phyloP scores from a whole-genome alignment of 2,888 invertebrate genomes.

The Drosophila lutescens region DNA sequence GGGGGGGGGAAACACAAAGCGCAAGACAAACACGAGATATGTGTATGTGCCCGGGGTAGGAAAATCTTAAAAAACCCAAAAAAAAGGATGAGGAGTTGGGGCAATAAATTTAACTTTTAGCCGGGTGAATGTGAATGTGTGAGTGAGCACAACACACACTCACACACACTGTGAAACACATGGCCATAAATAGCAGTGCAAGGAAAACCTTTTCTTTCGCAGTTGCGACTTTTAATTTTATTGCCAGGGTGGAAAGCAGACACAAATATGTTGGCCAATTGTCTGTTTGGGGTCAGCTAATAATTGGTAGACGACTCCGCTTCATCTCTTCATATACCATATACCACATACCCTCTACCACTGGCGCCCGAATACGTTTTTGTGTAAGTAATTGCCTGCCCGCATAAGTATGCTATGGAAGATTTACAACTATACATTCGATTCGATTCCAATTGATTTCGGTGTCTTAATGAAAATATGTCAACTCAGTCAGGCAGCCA shows the following conservation, averaged over 20 bases:
- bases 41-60: background rate
- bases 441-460: slow-evolving; percentile 16
- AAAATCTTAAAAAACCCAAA: background rate
- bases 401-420: slow-evolving; percentile 6
- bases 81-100: slow-evolving; percentile 2
- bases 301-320: slow-evolving; percentile 19
- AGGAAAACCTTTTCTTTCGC: slow-evolving; percentile 8
- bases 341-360: background rate
- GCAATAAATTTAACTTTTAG: slow-evolving; percentile 59
- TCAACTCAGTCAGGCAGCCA: slow-evolving; percentile 25
- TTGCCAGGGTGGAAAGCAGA: slow-evolving; percentile 30
- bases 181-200: slow-evolving; percentile 40
- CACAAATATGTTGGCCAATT: slow-evolving; percentile 28
- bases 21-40: slow-evolving; percentile 30
- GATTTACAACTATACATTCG: background rate
- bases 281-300: slow-evolving; percentile 37
- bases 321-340: slow-evolving; percentile 4
- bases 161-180: slow-evolving; percentile 14
- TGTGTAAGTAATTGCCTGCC: slow-evolving; percentile 26
- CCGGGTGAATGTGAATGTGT: slow-evolving; percentile 29
- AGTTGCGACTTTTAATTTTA: slow-evolving; percentile 51
- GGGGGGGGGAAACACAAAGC: slow-evolving; percentile 33
- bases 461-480: slow-evolving; percentile 39
- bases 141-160: slow-evolving; percentile 20
- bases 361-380: background rate